Percentiles rank a stretch among this genome's conserved stretches.
These are phyloP conservation scores for Gambelia wislizenii DNA, from an alignment of 2,797 vertebrate species.

Conservation along the genomic window DNA sequence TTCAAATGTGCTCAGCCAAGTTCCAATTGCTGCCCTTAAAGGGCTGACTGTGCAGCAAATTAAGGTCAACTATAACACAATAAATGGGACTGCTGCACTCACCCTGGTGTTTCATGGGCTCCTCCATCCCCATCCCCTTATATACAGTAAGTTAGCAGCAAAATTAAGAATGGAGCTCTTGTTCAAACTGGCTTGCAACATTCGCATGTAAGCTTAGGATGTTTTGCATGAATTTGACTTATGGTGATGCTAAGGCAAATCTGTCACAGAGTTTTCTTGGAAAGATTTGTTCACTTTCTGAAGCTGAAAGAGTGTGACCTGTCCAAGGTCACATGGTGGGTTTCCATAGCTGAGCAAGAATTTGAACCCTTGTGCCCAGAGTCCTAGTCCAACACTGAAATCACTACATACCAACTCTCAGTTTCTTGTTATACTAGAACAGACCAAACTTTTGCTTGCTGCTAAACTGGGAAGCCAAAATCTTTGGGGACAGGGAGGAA, in stretches of 20 bases:
- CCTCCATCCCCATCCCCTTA: background rate
- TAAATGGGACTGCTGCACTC: too few species aligned
- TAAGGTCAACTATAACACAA: background rate
- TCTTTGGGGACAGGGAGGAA: too few species aligned
- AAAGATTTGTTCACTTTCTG: too few species aligned
- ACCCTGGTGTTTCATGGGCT: background rate
- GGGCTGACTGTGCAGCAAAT: too few species aligned
- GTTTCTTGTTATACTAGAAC: background rate
- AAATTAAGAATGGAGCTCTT: background rate
- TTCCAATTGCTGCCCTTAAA: background rate
- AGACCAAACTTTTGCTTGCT: background rate
- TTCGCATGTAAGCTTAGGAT: background rate
- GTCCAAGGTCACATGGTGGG: too few species aligned
- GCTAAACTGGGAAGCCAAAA: background rate
- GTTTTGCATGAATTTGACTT: background rate
- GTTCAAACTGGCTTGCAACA: background rate
- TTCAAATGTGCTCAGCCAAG: background rate
- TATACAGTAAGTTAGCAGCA: background rate
- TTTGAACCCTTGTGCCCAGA: too few species aligned
- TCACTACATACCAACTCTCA: too few species aligned
- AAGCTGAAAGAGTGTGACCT: too few species aligned
- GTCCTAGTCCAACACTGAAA: too few species aligned
- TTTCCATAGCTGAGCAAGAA: too few species aligned
- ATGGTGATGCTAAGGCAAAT: too few species aligned
- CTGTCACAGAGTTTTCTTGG: too few species aligned